phyloP scores from a whole-genome alignment of 2,797 vertebrate genomes.

The Pristis pectinata region DNA sequence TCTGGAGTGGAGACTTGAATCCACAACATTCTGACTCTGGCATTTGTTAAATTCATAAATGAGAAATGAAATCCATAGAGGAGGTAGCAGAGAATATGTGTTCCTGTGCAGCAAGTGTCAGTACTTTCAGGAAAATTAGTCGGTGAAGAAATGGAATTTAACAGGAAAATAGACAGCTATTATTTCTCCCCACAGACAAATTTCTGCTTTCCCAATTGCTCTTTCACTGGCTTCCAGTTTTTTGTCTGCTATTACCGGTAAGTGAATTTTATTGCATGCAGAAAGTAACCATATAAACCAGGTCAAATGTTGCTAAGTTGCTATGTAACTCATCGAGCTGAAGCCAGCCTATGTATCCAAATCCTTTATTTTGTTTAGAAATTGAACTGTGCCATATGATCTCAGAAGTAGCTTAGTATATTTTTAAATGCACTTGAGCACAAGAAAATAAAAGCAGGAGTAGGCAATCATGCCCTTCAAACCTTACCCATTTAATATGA shows the following conservation, averaged over 20 bases:
- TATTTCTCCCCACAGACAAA: conserved; percentile 10
- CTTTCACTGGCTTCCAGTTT: conserved; percentile 33
- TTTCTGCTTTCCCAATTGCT: conserved; percentile 15
- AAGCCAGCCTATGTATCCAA: background rate
- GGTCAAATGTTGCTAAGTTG: background rate
- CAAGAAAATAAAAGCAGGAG: too few species aligned
- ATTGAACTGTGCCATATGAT: background rate
- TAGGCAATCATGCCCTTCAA: too few species aligned
- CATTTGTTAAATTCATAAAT: background rate
- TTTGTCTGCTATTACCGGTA: conserved; percentile 21
- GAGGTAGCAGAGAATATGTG: background rate
- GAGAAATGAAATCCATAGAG: background rate
- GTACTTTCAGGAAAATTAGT: background rate
- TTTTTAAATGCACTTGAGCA: background rate
- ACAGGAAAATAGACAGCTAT: background rate
- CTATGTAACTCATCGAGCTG: background rate
- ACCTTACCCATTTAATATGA: too few species aligned
- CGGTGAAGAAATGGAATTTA: background rate
- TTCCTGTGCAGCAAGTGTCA: background rate
- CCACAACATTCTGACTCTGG: too few species aligned
- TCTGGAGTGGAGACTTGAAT: too few species aligned
- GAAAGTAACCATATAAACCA: background rate
- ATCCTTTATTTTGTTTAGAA: background rate
- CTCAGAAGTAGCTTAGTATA: background rate
- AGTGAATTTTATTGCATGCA: background rate